Percentiles rank a stretch among this genome's conserved stretches.
Evolutionary conservation across 2,797 vertebrate genomes (phyloP).

Genomic region (Mus spretus): DNA sequence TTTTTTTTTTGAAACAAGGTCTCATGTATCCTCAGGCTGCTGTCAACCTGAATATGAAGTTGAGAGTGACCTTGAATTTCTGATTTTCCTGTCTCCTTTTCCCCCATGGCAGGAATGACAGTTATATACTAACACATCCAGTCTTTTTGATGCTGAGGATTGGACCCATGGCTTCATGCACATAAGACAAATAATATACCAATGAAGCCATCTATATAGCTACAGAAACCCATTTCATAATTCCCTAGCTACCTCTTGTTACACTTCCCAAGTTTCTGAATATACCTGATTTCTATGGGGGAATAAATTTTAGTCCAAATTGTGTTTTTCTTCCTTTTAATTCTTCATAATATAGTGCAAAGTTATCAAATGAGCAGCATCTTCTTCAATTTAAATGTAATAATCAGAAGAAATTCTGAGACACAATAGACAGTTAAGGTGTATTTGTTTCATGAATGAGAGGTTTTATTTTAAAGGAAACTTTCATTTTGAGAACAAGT

Average conservation of each 20-base stretch:
- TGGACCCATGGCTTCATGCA: not conserved
- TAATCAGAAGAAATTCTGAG: conserved; percentile 62
- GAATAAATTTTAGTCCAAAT: conserved; percentile 68
- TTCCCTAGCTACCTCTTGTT: not conserved
- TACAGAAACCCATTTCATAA: conserved; percentile 9
- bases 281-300: conserved; percentile 53
- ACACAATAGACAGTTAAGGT: conserved; percentile 58
- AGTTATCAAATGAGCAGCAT: conserved; percentile 46
- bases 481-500: conserved; percentile 66
- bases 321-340: conserved; percentile 16
- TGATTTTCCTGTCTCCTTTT: not conserved
- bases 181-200: not conserved
- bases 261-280: not conserved
- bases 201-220: not conserved
- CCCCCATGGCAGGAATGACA: not conserved
- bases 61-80: not conserved
- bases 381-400: conserved; percentile 68
- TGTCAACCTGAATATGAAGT: not conserved
- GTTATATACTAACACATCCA: not conserved
- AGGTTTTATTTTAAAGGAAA: conserved; percentile 65
- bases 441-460: conserved; percentile 56
- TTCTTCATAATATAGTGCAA: conserved; percentile 48
- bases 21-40: not conserved
- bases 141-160: not conserved
- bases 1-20: not conserved